phyloP scores from a whole-genome alignment of 2,797 vertebrate genomes.

The Corythornis leucogaster region DNA sequence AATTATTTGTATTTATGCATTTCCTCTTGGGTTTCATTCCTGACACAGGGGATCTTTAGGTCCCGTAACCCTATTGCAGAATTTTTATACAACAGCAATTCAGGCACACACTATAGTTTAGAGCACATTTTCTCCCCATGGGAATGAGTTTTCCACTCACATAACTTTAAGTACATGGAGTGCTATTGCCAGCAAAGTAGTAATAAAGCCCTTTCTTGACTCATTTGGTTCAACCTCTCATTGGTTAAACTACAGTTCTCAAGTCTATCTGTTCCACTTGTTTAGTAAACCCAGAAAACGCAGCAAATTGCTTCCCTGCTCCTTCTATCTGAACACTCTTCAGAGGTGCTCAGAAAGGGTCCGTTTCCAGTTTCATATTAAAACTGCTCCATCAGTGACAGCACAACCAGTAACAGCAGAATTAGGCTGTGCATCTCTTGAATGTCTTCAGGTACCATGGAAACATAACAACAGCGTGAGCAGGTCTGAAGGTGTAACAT shows the following conservation, averaged over 20 bases:
- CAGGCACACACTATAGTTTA: slow-evolving; percentile 46
- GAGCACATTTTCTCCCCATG: slow-evolving; percentile 31
- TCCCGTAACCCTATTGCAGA: slow-evolving; percentile 44
- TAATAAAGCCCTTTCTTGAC: slow-evolving; percentile 50
- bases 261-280: slow-evolving; percentile 42
- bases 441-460: background rate
- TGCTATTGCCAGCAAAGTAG: slow-evolving; percentile 45
- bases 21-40: slow-evolving; percentile 63
- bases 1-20: slow-evolving; percentile 63
- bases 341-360: background rate
- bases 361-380: background rate
- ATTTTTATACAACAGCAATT: slow-evolving; percentile 64
- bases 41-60: slow-evolving; percentile 54
- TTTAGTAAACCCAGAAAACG: slow-evolving; percentile 1
- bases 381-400: slow-evolving; percentile 5
- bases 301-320: background rate
- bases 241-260: slow-evolving; percentile 15
- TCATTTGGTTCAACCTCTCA: slow-evolving; percentile 43
- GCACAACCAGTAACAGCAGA: background rate
- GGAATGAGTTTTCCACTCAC: slow-evolving; percentile 60
- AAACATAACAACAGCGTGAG: background rate
- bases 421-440: background rate
- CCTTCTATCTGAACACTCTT: background rate
- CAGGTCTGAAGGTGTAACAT: background rate
- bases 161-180: slow-evolving; percentile 52